Conservation (phyloP, 1,140 invertebrate genomes). For the Brachionus rubens region DNA sequence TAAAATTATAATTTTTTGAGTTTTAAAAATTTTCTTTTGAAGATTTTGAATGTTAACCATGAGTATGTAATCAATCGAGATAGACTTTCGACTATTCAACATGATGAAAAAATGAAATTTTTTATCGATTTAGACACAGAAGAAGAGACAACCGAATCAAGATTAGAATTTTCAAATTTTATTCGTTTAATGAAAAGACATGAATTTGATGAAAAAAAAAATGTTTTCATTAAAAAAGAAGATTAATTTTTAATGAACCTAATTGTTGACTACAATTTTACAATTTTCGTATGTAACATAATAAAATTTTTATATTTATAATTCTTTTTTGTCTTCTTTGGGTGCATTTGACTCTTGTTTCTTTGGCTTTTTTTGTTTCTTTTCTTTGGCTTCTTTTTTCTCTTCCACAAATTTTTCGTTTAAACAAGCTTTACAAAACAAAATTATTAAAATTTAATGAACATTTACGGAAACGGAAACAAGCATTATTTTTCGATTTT, state of each 20-base stretch:
- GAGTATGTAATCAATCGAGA: neutral
- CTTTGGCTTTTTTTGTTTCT: neutral
- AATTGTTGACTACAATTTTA: neutral
- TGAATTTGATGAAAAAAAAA: neutral
- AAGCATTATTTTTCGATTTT: no score
- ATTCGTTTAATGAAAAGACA: neutral
- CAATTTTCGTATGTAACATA: neutral
- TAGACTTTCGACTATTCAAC: neutral
- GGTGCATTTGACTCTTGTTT: neutral
- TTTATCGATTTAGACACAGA: no score
- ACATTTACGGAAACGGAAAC: neutral
- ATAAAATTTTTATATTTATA: no score
- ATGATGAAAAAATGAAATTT: no score
- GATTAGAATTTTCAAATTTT: conserved; percentile 13
- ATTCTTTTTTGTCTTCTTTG: no score
- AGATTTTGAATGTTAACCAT: neutral
- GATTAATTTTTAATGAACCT: neutral
- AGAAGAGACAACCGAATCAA: neutral
- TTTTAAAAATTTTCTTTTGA: neutral
- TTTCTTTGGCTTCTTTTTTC: conserved; percentile 22
- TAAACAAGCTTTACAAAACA: neutral
- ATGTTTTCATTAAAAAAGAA: conserved; percentile 16
- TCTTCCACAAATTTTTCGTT: conserved; percentile 29
- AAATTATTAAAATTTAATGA: neutral
- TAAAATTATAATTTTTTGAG: neutral